phyloP scores from a whole-genome alignment of 92 coral and sea anemone species.

The Epizoanthus illoricatus region DNA sequence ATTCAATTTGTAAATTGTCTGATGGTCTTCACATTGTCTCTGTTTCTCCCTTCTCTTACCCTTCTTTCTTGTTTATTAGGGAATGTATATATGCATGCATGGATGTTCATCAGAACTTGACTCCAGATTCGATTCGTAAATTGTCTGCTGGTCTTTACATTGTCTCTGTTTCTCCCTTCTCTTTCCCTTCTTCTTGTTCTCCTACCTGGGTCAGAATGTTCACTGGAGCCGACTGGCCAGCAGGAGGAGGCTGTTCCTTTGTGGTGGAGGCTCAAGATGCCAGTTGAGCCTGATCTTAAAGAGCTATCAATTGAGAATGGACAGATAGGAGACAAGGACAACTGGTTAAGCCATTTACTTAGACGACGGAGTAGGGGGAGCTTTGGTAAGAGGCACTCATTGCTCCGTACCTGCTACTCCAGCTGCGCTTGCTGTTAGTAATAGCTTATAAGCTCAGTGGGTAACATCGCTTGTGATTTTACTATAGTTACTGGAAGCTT shows the following conservation, averaged over 20 bases:
- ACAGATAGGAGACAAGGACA: neutral
- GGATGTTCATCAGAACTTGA: too few relatives aligned
- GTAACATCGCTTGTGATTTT: neutral
- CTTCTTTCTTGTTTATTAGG: neutral
- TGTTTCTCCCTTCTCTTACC: neutral
- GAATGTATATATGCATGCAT: too few relatives aligned
- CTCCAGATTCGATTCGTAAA: too few relatives aligned
- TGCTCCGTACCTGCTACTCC: too few relatives aligned
- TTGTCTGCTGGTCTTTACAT: too few relatives aligned
- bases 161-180: neutral
- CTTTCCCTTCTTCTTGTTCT: slow-evolving; percentile 1
- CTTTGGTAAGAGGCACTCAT: slow-evolving; percentile 13
- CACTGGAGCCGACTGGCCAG: slow-evolving; percentile 26
- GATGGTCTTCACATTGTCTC: too few relatives aligned
- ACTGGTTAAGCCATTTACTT: slow-evolving; percentile 28
- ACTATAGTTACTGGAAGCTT: neutral
- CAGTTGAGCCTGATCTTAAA: neutral
- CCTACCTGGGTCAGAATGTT: slow-evolving; percentile 21
- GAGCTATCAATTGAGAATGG: slow-evolving; percentile 2
- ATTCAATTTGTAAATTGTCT: too few relatives aligned
- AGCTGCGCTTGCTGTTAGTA: neutral
- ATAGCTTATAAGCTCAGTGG: neutral
- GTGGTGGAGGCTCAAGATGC: slow-evolving; percentile 10
- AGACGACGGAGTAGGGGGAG: neutral
- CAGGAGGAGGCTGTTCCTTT: slow-evolving; percentile 18